Evolutionary conservation across 2,113 vertebrate species (phyloP), one percentile per base, ranked within the genome.

Genomic region (Corydoras maculifer): DNA sequence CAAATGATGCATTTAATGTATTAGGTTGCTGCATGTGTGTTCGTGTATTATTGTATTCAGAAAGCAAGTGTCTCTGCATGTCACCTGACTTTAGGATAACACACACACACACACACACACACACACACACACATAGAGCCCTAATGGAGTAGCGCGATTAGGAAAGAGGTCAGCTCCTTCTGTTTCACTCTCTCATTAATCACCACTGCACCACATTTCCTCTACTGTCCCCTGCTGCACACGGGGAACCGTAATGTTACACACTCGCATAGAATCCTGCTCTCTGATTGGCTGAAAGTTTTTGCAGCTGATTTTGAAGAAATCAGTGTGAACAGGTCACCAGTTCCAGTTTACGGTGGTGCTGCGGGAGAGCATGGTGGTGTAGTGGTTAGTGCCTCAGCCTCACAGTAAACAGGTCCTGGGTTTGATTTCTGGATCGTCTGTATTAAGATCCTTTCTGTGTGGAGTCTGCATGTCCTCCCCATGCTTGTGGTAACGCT

Each of bases 1-100:
- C 1, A 18, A 15, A 71, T 62, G 63, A 60, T 43, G 54, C 18
- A 11, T 43, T 43, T 43, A 2, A 2, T 43, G 35, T 43, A 43
- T 43, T 43, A 53, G 51, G 13, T 53, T 53, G 13, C 10, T 53
- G 51, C 13, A 14, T 8, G 51, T 53, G 13, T 53, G 51, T 53
- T 10, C 11, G 51, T 53, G 51, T 10, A 14, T 53, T 10, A 12
- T 10, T 53, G 51, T 53, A 53, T 53, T 53, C 51, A 53, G 65
- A 50, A 7, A 15, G 54, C 12, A 57, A n/a, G 50, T 69, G 73
- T 74, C 58, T 58, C 65, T 58, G 49, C 48, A 66, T 50, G 51
- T 10, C 50, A 32, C 30, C 53, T 65, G 69, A 30, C 9, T 49
- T 65, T 30, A 49, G 72, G 51, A 53, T 53, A n/a, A 57, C 54